A percentile compares a stretch with the other conserved stretches of the same genome.
Conservation (phyloP, 2,888 invertebrate genomes). For the Mamestra brassicae region DNA sequence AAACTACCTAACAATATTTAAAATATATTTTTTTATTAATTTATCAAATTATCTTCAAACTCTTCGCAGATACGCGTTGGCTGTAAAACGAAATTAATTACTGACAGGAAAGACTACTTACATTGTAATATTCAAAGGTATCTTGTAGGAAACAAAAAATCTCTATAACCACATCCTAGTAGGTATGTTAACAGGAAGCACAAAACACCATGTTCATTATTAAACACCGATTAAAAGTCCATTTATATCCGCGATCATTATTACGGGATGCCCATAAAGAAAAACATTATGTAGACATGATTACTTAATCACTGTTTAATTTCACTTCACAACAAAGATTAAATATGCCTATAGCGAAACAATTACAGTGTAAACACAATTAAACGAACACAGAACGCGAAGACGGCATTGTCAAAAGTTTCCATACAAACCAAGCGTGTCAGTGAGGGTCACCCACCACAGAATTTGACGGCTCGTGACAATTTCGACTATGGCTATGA, state of each 20-base stretch:
- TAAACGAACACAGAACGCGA: no score
- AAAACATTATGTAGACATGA: not conserved
- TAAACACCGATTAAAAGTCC: conserved; percentile 19
- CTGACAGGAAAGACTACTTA: not conserved
- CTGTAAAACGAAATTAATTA: not conserved
- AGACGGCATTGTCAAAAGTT: no score
- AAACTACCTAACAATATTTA: no score
- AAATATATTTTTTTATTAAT: no score
- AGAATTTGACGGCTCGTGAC: no score
- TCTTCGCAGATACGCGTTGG: no score
- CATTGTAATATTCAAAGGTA: not conserved
- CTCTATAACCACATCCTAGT: not conserved
- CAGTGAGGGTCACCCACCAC: no score
- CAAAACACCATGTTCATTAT: conserved; percentile 11
- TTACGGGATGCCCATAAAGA: not conserved
- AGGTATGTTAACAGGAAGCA: not conserved
- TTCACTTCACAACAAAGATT: not conserved
- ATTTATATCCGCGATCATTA: conserved; percentile 30
- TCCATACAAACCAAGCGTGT: no score
- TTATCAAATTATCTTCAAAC: no score
- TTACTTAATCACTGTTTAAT: conserved; percentile 26
- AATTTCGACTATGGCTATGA: no score
- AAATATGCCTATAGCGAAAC: not conserved
- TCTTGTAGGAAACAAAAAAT: not conserved
- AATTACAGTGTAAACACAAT: not conserved